Percentiles rank a stretch among this genome's conserved stretches.
Evolutionary conservation across 2,113 vertebrate species (phyloP).

Genomic region (Furnarius figulus): DNA sequence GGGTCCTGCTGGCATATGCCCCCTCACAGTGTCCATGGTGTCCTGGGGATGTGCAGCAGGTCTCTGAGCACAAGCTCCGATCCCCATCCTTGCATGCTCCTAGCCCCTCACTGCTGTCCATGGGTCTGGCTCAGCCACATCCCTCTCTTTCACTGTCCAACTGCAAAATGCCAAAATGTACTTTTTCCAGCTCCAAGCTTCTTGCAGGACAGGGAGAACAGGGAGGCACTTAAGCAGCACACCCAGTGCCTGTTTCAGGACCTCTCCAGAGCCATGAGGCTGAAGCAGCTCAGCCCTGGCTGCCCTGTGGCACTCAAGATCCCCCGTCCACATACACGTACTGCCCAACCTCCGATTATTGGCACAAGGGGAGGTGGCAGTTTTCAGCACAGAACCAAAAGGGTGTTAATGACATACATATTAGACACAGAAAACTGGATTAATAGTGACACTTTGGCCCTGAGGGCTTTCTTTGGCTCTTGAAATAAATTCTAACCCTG

Average conservation of each 20-base stretch:
- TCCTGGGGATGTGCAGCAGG: background rate
- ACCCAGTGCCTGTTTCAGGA: background rate
- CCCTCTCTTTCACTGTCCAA: background rate
- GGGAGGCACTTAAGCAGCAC: background rate
- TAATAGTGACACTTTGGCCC: conserved; percentile 49
- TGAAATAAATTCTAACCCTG: conserved; percentile 65
- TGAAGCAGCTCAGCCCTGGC: background rate
- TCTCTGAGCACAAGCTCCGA: background rate
- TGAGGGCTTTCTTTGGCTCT: background rate
- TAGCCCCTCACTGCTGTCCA: background rate
- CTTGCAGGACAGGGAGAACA: background rate
- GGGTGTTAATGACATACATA: conserved; percentile 15
- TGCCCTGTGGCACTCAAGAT: background rate
- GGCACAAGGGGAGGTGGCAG: background rate
- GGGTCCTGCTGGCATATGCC: background rate
- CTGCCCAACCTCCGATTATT: background rate
- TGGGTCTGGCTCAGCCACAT: background rate
- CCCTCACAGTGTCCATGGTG: rapidly evolving
- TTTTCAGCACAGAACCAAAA: conserved; percentile 18
- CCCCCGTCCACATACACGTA: background rate
- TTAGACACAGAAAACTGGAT: conserved; percentile 59
- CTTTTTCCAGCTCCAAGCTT: background rate
- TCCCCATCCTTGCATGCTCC: background rate
- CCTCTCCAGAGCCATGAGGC: background rate
- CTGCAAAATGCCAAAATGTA: background rate